phyloP scores from a whole-genome alignment of 1,140 invertebrate species.

The Anoplolepis gracilipes region DNA sequence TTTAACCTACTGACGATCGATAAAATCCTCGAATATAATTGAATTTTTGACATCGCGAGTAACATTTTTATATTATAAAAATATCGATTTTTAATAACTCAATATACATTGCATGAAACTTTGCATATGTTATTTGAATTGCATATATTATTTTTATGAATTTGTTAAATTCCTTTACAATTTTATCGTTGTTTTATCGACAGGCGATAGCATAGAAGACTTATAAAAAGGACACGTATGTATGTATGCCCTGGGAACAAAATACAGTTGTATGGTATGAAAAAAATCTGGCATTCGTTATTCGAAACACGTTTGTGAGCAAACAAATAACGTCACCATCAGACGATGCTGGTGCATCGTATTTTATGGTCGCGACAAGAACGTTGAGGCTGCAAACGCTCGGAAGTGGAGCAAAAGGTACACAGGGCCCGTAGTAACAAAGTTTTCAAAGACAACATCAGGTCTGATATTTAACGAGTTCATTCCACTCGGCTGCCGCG shows the following conservation, averaged over 20 bases:
- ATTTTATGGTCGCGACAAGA: slow-evolving; percentile 57
- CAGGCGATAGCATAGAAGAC: not conserved
- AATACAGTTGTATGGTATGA: not conserved
- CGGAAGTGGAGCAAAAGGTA: slow-evolving; percentile 63
- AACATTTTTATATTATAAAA: not conserved
- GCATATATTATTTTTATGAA: not conserved
- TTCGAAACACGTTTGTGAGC: slow-evolving; percentile 59
- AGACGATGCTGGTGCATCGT: slow-evolving; percentile 5
- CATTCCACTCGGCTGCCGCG: slow-evolving; percentile 65
- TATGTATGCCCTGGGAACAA: not conserved
- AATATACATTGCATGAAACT: not conserved
- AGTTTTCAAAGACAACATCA: slow-evolving; percentile 77
- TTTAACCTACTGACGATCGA: not conserved
- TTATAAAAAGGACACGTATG: not conserved
- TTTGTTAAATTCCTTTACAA: not conserved
- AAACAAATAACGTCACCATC: slow-evolving; percentile 12
- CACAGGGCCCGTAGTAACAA: slow-evolving; percentile 69
- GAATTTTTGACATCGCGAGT: not conserved
- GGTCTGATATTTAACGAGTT: slow-evolving; percentile 77
- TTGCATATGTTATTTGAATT: not conserved
- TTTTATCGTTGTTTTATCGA: not conserved
- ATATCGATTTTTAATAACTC: too few relatives aligned
- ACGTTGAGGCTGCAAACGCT: slow-evolving; percentile 42
- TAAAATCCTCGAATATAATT: not conserved
- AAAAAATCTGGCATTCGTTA: slow-evolving; percentile 53